Conservation (phyloP, 2,888 invertebrate species). For the Slavum lentiscoides region DNA sequence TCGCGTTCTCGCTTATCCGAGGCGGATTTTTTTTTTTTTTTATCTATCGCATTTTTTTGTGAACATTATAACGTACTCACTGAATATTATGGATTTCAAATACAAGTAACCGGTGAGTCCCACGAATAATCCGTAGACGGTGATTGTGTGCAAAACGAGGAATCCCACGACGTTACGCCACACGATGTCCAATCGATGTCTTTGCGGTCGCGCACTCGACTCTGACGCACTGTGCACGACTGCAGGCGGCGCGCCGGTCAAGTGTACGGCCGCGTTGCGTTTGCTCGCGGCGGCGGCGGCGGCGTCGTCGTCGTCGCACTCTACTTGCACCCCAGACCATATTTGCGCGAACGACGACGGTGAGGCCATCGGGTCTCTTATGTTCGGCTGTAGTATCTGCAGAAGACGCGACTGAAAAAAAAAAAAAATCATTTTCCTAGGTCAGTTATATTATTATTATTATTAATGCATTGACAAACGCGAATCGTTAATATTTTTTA, state of each 20-base stretch:
- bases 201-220: background rate
- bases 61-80: constrained; percentile 4
- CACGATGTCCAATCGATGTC: constrained; percentile 69
- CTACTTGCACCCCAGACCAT: constrained; percentile 36
- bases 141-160: constrained; percentile 69
- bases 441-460: too few relatives aligned
- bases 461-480: too few relatives aligned
- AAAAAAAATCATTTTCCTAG: background rate
- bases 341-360: constrained; percentile 38
- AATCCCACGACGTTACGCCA: constrained; percentile 80
- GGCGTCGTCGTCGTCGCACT: too few relatives aligned
- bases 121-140: constrained; percentile 64
- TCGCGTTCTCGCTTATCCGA: too few relatives aligned
- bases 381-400: background rate
- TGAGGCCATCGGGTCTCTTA: constrained; percentile 22
- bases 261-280: background rate
- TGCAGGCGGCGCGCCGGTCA: background rate
- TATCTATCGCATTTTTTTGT: too few relatives aligned
- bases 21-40: too few relatives aligned
- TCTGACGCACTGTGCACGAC: background rate
- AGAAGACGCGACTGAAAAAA: background rate
- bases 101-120: background rate
- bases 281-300: background rate
- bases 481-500: too few relatives aligned
- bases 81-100: background rate